phyloP scores from a whole-genome alignment of 2,797 vertebrate genomes.

The Bradypodion ventrale region DNA sequence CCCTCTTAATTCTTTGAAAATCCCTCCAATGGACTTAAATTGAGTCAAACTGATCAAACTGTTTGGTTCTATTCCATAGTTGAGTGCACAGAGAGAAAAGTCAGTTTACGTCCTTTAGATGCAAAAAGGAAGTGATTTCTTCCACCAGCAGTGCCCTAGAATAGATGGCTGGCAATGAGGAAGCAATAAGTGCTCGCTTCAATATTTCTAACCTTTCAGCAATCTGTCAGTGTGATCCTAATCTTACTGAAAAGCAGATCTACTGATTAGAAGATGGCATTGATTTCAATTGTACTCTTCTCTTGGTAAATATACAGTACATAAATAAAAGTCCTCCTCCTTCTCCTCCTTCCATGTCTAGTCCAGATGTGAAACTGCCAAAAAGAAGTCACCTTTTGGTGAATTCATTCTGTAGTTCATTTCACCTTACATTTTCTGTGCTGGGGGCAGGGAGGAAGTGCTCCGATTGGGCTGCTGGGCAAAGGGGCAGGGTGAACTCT shows the following conservation, averaged over 20 bases:
- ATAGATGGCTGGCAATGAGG: constrained; percentile 25
- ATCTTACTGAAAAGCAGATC: background rate
- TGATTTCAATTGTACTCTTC: background rate
- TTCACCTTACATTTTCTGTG: no score
- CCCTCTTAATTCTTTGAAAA: constrained; percentile 28
- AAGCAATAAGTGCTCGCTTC: background rate
- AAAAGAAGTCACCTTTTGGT: no score
- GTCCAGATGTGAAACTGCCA: no score
- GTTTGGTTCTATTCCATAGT: background rate
- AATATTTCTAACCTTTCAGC: constrained; percentile 29
- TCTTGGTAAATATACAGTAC: background rate
- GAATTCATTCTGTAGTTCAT: no score
- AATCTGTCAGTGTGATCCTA: background rate
- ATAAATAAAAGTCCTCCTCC: background rate
- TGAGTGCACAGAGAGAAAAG: background rate
- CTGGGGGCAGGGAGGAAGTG: no score
- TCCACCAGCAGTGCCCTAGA: background rate
- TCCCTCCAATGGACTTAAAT: constrained; percentile 7
- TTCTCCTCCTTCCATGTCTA: no score
- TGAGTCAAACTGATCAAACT: constrained; percentile 4
- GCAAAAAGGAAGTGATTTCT: constrained; percentile 44
- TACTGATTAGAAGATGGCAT: background rate
- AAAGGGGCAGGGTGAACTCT: no score
- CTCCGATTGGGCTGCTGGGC: no score
- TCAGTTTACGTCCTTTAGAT: constrained; percentile 2